Base-by-base conservation (phyloP, 2,797 vertebrate species). In the Anguilla megastoma region DNA sequence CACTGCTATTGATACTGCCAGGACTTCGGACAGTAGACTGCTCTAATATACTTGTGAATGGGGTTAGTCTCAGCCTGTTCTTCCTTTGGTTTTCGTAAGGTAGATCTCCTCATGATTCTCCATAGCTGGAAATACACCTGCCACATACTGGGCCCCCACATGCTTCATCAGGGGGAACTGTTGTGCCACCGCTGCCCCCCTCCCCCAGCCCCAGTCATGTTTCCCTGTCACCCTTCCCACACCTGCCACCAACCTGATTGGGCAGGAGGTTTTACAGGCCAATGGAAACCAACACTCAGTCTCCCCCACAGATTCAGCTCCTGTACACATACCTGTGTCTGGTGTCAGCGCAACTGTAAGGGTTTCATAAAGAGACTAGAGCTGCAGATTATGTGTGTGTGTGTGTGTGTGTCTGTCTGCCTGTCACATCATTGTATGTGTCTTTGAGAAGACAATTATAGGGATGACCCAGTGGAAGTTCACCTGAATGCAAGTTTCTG, bases 111-210 rank as follows among this genome's bases (percentile, higher is more conserved):
- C 76, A 24, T 50, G 18, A 48, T 41, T 80, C 0, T n/a, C 12
- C 76, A 80, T 76, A 16, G 74, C 14, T 76, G 33, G 16, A 80
- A 80, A 80, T 48, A 36, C 76, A 80, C 41, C 41, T 80, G 45
- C 16, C 76, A 80, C 18, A 10, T 48, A n/a, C 30, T 24, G 76
- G 41, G 41, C 45, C 76, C 9, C 21, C 45, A 80, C 76, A 80
- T 80, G 21, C 76, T 41, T 48, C 76, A 3, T 12, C 7, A 27
- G 76, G 36, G 76, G 41, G 36, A 80, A 80, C 18, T 79, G n/a
- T 1, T 36, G 33, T 1, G 74, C 12, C 4, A 2, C 4, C 4
- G 21, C 1, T 2, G 18, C 18, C 21, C 33, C 74, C 74, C 33
- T 16, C 27, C 21, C 21, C 41, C 30, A 76, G 12, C 36, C 36